A percentile compares a stretch with the other conserved stretches of the same genome.
Evolutionary conservation across 2,888 invertebrate species (phyloP).

Genomic region (Dasypogon diadema): DNA sequence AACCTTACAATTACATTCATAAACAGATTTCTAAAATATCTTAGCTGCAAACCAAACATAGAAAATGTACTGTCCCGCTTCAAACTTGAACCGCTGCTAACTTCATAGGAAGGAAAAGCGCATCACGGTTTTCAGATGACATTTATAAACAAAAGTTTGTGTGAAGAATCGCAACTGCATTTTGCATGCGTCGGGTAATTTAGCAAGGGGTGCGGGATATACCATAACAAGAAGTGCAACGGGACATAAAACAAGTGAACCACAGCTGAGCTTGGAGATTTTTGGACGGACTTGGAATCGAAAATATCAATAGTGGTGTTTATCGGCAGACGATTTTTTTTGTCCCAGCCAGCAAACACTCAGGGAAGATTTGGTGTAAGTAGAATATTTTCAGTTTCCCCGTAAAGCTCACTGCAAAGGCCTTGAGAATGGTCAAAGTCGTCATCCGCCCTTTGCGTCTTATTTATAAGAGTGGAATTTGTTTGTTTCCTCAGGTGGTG

Average conservation of each 20-base stretch:
- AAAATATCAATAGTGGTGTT: not conserved
- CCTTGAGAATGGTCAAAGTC: constrained; percentile 13
- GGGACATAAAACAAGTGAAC: constrained; percentile 28
- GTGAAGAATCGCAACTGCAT: constrained; percentile 11
- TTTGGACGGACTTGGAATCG: not conserved
- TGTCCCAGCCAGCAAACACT: not conserved
- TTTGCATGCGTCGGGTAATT: not conserved
- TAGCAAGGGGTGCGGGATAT: not conserved
- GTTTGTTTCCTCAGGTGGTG: too few species aligned
- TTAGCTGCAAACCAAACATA: not conserved
- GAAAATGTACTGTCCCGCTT: too few species aligned
- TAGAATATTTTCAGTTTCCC: not conserved
- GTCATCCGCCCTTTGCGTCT: constrained; percentile 34
- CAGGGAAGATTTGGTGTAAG: constrained; percentile 4
- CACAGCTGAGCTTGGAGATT: constrained; percentile 11
- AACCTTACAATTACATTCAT: not conserved
- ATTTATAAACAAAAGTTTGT: constrained; percentile 30
- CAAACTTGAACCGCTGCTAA: not conserved
- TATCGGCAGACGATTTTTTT: not conserved
- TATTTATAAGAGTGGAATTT: too few species aligned
- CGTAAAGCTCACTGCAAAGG: not conserved
- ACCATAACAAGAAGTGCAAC: constrained; percentile 32
- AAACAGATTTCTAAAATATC: too few species aligned
- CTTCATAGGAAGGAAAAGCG: not conserved
- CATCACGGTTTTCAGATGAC: not conserved